Percentiles rank a stretch among this genome's conserved stretches.
These are phyloP conservation scores for Gymnopithys bicolor DNA, from an alignment of 2,797 vertebrate genomes.

Conservation along the genomic window DNA sequence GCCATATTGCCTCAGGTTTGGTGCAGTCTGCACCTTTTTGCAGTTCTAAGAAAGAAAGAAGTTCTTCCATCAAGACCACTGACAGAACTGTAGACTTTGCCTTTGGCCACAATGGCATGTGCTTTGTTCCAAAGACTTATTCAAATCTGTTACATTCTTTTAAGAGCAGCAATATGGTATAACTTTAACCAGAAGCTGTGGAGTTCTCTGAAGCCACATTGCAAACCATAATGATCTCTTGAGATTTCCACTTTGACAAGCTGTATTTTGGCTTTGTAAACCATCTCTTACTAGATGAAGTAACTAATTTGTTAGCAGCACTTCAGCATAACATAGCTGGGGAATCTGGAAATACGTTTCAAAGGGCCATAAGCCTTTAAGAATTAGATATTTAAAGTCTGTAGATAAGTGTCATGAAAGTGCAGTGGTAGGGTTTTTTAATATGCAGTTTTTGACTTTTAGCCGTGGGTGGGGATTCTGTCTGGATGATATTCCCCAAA, in stretches of 20 bases:
- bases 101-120: background rate
- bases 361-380: background rate
- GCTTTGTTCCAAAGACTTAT: background rate
- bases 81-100: background rate
- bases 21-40: background rate
- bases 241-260: background rate
- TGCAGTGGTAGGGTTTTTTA: background rate
- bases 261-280: background rate
- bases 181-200: background rate
- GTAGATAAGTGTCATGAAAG: background rate
- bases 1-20: accelerated
- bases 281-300: background rate
- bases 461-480: slow-evolving; percentile 98
- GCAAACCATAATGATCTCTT: background rate
- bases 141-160: background rate
- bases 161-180: background rate
- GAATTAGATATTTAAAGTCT: background rate
- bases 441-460: slow-evolving; percentile 22
- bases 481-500: slow-evolving; percentile 91
- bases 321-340: background rate
- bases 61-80: background rate
- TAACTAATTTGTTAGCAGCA: background rate
- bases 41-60: background rate
- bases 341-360: background rate
- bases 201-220: background rate